phyloP scores from a whole-genome alignment of 2,113 vertebrate species.

The Xenopus laevis region DNA sequence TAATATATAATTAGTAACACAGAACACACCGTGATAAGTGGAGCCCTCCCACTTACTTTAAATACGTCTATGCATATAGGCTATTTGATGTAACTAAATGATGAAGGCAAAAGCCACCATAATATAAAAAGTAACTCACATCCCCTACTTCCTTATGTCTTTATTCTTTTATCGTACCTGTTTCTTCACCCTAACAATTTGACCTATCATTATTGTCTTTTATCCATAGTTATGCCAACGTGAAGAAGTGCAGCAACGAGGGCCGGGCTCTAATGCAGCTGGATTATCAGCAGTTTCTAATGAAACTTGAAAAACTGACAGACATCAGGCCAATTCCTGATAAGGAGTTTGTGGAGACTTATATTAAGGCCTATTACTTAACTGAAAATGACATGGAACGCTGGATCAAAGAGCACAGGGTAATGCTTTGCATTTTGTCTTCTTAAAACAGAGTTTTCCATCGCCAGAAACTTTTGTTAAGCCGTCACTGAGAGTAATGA shows the following conservation, averaged over 20 bases:
- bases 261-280: conserved; percentile 97
- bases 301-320: conserved; percentile 96
- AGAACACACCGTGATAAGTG: no score
- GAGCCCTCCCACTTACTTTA: no score
- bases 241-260: conserved; percentile 98
- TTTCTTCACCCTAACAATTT: no score
- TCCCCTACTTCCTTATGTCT: no score
- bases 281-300: conserved; percentile 97
- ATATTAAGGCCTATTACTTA: conserved; percentile 97
- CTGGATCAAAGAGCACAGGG: conserved; percentile 97
- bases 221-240: conserved; percentile 84
- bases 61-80: no score
- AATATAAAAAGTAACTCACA: no score
- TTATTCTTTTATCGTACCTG: no score
- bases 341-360: conserved; percentile 97
- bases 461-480: no score
- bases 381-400: conserved; percentile 97
- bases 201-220: background rate
- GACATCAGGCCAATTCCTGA: conserved; percentile 96
- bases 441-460: background rate
- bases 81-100: no score
- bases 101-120: no score
- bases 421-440: conserved; percentile 55
- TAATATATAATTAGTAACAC: no score
- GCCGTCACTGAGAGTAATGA: no score